These are phyloP conservation scores for Plebejus melissa DNA, from an alignment of 2,888 invertebrate species.

Conservation along the genomic window DNA sequence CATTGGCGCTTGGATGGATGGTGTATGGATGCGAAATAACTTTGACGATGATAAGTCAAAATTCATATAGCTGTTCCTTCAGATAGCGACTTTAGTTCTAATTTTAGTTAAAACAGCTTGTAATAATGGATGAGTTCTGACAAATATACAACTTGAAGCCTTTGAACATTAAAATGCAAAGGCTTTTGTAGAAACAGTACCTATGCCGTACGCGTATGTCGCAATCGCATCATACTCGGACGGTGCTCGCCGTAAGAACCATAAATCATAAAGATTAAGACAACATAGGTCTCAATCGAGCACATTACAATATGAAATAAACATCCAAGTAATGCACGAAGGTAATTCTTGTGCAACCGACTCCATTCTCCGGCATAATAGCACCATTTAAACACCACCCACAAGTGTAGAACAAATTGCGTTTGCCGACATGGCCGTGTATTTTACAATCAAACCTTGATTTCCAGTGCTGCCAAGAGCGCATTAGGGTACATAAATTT, in stretches of 20 bases:
- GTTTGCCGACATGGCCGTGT: slow-evolving; percentile 66
- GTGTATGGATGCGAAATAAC: background rate
- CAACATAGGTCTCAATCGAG: slow-evolving; percentile 29
- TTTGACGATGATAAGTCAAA: too few species aligned
- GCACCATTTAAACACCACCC: slow-evolving; percentile 74
- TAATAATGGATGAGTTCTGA: background rate
- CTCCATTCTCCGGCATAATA: slow-evolving; percentile 63
- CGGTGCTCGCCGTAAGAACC: background rate
- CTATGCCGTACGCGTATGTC: background rate
- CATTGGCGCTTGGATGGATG: background rate
- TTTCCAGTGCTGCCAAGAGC: slow-evolving; percentile 67
- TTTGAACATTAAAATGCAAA: too few species aligned
- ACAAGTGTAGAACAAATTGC: slow-evolving; percentile 72
- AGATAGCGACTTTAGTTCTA: too few species aligned
- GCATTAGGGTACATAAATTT: slow-evolving; percentile 71
- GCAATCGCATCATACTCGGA: background rate
- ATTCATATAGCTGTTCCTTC: background rate
- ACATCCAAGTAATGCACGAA: slow-evolving; percentile 45
- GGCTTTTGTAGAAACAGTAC: background rate
- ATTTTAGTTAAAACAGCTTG: background rate
- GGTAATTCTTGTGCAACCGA: slow-evolving; percentile 69
- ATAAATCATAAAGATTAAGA: slow-evolving; percentile 13
- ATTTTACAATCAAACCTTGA: slow-evolving; percentile 75
- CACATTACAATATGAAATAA: slow-evolving; percentile 38
- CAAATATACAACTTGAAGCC: background rate